Evolutionary conservation across 2,888 invertebrate genomes (phyloP).

Genomic region (Nemurella pictetii): DNA sequence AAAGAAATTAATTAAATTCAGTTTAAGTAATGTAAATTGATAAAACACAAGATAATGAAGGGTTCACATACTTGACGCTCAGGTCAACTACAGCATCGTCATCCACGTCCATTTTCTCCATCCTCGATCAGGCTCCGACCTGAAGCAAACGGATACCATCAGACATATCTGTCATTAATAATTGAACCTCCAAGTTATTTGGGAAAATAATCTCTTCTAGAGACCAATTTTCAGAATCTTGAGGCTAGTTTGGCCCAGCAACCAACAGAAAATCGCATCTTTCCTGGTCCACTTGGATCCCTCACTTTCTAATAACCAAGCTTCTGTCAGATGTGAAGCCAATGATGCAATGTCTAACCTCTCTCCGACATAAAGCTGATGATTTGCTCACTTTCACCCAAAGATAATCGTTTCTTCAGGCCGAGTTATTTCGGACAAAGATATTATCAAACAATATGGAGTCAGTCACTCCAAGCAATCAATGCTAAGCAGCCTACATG

Average conservation of each 20-base stretch:
- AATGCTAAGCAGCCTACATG: neutral
- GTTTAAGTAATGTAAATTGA: no score
- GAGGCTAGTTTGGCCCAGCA: no score
- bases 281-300: neutral
- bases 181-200: no score
- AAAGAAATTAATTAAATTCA: no score
- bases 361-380: neutral
- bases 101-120: conserved; percentile 84
- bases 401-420: neutral
- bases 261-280: neutral
- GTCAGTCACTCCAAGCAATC: neutral
- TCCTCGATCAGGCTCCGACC: conserved; percentile 42
- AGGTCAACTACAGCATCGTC: conserved; percentile 84
- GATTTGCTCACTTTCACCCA: neutral
- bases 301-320: neutral
- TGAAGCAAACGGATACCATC: neutral
- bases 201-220: no score
- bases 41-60: no score
- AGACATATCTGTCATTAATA: no score
- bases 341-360: neutral
- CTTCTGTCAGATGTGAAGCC: neutral
- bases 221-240: no score
- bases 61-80: conserved; percentile 73
- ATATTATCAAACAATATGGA: neutral
- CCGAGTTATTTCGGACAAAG: neutral